Base-by-base conservation (phyloP, 2,113 vertebrate genomes). In the Vicugna pacos region DNA sequence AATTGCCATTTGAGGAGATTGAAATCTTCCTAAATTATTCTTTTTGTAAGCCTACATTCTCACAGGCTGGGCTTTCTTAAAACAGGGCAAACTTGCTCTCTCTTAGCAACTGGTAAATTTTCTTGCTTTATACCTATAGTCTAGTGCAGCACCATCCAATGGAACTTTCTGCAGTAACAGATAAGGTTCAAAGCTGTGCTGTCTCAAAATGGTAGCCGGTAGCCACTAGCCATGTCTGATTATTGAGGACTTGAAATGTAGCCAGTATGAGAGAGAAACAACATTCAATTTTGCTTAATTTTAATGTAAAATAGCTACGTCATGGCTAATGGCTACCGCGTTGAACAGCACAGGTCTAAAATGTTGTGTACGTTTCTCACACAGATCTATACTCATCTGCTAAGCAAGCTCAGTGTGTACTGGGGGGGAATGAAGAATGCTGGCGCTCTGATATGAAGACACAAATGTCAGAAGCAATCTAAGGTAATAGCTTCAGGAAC, bases 401-500 rank as follows among this genome's bases (percentile, higher is more conserved):
- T 69, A 48, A 83, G 65, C 62, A 73, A 76, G 58, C 35, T 48
- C 8, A 32, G 19, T 1, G 1, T 4, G 5, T 38, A n/a, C 20
- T 20, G 30, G 8, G 60, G 15, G 58, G 76, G 60, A 62, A 26
- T 54, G 14, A 94, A 96, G 38, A 89, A 93, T 52, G 81, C 13
- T 76, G 50, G 48, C 19, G 81, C 17, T 88, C 26, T 62, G 46
- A 58, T 82, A 80, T 50, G 70, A 96, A 97, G 93, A 90, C 50
- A 70, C 69, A 60, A 82, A 85, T 56, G 73, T 96, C 91, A 96
- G 94, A 79, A 83, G 81, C 91, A 67, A 91, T 95, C 42, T 95
- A 48, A 76, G 28, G 32, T 93, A 95, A 94, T 13, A 65, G 93
- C 67, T 81, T 92, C 62, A 65, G 81, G 10, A 89, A n/a, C 73